These are phyloP conservation scores for Apamea anceps DNA, from an alignment of 2,888 invertebrate species.

Conservation along the genomic window DNA sequence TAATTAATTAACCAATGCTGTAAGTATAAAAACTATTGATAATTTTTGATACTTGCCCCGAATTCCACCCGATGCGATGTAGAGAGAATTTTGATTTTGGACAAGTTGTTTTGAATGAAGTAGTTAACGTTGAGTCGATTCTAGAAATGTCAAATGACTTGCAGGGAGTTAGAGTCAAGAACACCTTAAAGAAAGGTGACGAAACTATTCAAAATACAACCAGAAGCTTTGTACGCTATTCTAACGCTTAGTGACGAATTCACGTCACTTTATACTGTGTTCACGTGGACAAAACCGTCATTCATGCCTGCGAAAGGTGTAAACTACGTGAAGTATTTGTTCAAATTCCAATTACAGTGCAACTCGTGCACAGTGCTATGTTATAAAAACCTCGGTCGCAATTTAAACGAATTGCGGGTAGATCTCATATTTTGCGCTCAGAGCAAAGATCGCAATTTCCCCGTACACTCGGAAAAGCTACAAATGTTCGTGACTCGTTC, in stretches of 20 bases:
- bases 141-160: background rate
- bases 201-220: background rate
- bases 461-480: slow-evolving; percentile 89
- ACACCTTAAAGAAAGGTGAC: background rate
- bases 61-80: background rate
- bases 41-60: background rate
- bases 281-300: slow-evolving; percentile 1
- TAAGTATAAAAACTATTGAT: too few species aligned
- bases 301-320: slow-evolving; percentile 40
- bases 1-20: background rate
- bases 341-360: slow-evolving; percentile 63
- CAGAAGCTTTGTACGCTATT: background rate
- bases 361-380: slow-evolving; percentile 72
- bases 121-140: background rate
- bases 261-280: too few species aligned
- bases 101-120: slow-evolving; percentile 2
- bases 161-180: background rate
- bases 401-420: slow-evolving; percentile 86
- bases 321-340: slow-evolving; percentile 58
- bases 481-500: slow-evolving; percentile 88
- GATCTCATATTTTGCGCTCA: slow-evolving; percentile 86
- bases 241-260: slow-evolving; percentile 7
- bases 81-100: background rate
- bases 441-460: slow-evolving; percentile 88
- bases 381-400: slow-evolving; percentile 85